Evolutionary conservation across 2,797 vertebrate species (phyloP).

Genomic region (Phoxinus dragarum): DNA sequence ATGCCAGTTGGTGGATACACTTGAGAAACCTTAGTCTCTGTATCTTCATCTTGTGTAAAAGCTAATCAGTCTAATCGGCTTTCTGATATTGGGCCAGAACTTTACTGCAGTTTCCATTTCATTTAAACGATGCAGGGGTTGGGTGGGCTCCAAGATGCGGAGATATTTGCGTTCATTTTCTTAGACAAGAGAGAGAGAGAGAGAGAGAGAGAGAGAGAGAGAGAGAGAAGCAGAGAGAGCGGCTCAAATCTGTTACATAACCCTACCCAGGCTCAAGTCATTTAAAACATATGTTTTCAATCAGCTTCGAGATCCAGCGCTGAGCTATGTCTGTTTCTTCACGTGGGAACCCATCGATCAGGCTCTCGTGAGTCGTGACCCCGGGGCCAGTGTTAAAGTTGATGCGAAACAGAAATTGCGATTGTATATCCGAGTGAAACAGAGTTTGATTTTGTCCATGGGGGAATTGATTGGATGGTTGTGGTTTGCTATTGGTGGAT

Average conservation of each 20-base stretch:
- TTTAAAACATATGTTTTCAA: slow-evolving; percentile 42
- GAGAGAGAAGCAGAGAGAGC: slow-evolving; percentile 29
- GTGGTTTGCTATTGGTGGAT: neutral
- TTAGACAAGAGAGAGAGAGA: neutral
- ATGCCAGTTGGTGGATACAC: neutral
- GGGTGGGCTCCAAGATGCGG: slow-evolving; percentile 40
- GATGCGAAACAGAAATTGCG: neutral
- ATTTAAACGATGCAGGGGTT: slow-evolving; percentile 45
- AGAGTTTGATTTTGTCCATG: too few species aligned
- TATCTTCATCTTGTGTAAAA: slow-evolving; percentile 31
- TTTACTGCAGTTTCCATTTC: slow-evolving; percentile 47
- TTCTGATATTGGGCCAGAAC: slow-evolving; percentile 56
- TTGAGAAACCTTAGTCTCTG: slow-evolving; percentile 32
- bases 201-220: slow-evolving; percentile 20
- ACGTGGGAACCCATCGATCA: slow-evolving; percentile 16
- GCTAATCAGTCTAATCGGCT: slow-evolving; percentile 41
- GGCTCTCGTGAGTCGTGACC: slow-evolving; percentile 14
- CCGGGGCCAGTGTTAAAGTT: neutral
- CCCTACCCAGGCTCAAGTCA: slow-evolving; percentile 12
- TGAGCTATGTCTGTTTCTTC: slow-evolving; percentile 7
- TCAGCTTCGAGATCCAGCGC: slow-evolving; percentile 13
- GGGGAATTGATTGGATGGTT: neutral
- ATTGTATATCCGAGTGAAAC: neutral
- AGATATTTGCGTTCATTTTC: slow-evolving; percentile 34
- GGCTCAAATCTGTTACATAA: slow-evolving; percentile 30